Percentiles rank a stretch among this genome's conserved stretches.
These are phyloP conservation scores for Temnopleurus reevesii DNA, from an alignment of 53 echinoderm and acorn worm genomes.

Conservation along the genomic window DNA sequence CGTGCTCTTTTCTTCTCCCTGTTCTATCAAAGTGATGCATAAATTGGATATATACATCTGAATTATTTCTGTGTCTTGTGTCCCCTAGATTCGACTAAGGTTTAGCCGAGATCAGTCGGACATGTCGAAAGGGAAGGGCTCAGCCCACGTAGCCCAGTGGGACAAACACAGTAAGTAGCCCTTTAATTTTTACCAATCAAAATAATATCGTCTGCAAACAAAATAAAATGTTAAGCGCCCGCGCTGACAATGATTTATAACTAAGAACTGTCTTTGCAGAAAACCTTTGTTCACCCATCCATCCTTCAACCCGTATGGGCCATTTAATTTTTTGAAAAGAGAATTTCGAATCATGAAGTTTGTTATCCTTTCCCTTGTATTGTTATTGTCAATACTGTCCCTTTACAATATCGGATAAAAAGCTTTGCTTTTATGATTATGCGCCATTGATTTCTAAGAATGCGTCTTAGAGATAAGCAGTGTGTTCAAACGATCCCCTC, in stretches of 20 bases:
- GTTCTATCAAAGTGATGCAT: constrained; percentile 6
- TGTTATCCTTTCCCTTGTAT: neutral
- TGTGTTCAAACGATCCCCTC: too few species aligned
- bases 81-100: constrained; percentile 45
- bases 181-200: neutral
- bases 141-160: constrained; percentile 62
- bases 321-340: neutral
- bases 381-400: too few species aligned
- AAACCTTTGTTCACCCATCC: too few species aligned
- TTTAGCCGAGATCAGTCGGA: constrained; percentile 43
- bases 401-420: too few species aligned
- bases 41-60: constrained; percentile 15
- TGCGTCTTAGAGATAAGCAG: too few species aligned
- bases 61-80: neutral
- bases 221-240: too few species aligned
- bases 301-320: too few species aligned
- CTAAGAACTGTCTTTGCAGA: neutral
- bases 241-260: too few species aligned
- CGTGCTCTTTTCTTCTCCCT: neutral
- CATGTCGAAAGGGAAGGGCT: constrained; percentile 58
- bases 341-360: neutral
- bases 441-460: too few species aligned
- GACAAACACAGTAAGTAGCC: constrained; percentile 65
- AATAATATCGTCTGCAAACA: neutral
- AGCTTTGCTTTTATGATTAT: too few species aligned